Percentiles rank a stretch among this genome's conserved stretches.
Evolutionary conservation across 2,888 invertebrate genomes (phyloP).

Genomic region (Plebejus argus): DNA sequence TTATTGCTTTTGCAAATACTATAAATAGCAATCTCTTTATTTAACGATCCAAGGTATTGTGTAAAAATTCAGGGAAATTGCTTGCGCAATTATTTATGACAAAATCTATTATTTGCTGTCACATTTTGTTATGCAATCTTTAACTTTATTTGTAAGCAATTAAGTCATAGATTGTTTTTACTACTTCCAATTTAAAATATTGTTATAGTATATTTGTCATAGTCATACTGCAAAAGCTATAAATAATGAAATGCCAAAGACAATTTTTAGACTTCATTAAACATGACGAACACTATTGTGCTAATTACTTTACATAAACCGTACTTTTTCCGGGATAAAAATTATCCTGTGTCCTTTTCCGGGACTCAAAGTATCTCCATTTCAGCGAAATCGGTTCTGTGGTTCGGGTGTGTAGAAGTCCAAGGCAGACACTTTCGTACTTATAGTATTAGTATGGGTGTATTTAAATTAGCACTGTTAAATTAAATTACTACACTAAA

Average conservation of each 20-base stretch:
- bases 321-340: no score
- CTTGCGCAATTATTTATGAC: not conserved
- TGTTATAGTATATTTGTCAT: not conserved
- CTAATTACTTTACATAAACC: no score
- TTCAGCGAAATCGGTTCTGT: no score
- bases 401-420: no score
- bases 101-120: not conserved
- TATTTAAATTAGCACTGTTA: no score
- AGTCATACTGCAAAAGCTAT: not conserved
- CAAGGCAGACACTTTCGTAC: no score
- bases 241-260: not conserved
- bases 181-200: not conserved
- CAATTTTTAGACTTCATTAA: not conserved
- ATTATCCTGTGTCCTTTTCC: no score
- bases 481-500: not conserved
- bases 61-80: not conserved
- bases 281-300: no score
- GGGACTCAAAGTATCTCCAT: no score
- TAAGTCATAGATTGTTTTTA: not conserved
- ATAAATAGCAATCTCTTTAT: not conserved
- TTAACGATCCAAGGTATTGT: not conserved
- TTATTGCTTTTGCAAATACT: no score
- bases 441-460: no score
- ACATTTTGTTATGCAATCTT: not conserved
- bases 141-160: not conserved